These are phyloP conservation scores for Ascidia mentula DNA, from an alignment of 23 tunicate species.

Conservation along the genomic window DNA sequence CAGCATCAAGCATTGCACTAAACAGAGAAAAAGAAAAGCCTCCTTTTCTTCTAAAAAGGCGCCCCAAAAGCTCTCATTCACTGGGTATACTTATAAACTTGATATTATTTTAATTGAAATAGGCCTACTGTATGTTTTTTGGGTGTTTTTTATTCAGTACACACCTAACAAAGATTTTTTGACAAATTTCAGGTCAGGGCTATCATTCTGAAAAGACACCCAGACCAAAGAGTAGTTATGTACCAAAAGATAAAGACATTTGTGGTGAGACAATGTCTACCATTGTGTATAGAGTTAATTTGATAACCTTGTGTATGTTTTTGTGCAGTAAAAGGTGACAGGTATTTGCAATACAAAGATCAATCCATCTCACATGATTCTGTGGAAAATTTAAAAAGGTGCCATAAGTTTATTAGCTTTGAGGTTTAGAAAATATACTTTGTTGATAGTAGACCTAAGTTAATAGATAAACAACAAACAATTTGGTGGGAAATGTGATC, in stretches of 20 bases:
- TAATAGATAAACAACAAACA: not conserved
- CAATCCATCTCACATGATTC: not conserved
- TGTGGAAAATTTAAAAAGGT: not conserved
- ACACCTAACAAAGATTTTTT: not conserved
- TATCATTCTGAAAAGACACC: not conserved
- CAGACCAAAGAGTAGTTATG: not conserved
- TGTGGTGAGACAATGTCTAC: not conserved
- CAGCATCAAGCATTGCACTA: not conserved
- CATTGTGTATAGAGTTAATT: not conserved
- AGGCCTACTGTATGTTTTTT: not conserved
- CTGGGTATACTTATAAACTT: not conserved
- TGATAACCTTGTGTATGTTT: not conserved
- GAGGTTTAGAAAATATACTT: not conserved
- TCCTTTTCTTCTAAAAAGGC: not conserved
- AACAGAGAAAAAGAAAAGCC: not conserved
- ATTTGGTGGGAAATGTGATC: not conserved
- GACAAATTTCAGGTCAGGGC: not conserved
- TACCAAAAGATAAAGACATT: not conserved
- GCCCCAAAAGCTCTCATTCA: not conserved
- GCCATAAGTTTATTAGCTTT: not conserved
- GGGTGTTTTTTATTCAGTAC: not conserved
- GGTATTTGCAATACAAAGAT: not conserved
- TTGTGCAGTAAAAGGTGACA: conserved; percentile 2
- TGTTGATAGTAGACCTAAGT: not conserved
- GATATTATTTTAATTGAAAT: not conserved